A percentile compares a stretch with the other conserved stretches of the same genome.
Conservation (phyloP, 2,797 vertebrate species). For the Micrastur ruficollis region DNA sequence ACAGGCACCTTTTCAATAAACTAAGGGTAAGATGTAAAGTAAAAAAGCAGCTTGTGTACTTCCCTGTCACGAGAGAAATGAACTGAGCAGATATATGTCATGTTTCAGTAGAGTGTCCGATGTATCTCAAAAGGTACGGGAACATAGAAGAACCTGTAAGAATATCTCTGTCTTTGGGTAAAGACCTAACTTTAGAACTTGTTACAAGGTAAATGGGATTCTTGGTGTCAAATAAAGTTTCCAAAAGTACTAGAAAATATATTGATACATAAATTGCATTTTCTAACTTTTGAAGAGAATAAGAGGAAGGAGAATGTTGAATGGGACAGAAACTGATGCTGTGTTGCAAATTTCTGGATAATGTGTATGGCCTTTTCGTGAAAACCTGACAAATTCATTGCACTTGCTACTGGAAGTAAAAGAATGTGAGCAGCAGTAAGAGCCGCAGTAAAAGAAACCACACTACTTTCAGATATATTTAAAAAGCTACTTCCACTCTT, state of each 20-base stretch:
- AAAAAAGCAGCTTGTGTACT: neutral
- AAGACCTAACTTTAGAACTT: neutral
- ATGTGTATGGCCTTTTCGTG: neutral
- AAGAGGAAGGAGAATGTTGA: neutral
- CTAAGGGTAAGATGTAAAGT: neutral
- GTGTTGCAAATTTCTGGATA: neutral
- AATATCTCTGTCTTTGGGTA: neutral
- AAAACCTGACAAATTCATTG: neutral
- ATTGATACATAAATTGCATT: neutral
- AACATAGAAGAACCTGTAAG: neutral
- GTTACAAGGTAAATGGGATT: neutral
- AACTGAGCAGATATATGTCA: neutral
- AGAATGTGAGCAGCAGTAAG: neutral
- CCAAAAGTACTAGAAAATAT: neutral
- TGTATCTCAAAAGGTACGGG: neutral
- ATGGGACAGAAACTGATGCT: neutral
- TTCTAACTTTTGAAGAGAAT: neutral
- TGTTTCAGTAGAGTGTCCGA: neutral
- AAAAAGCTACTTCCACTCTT: neutral
- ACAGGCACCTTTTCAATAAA: neutral
- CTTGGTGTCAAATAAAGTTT: neutral
- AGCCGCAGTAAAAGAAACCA: neutral
- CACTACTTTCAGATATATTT: neutral
- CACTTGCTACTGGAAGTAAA: neutral
- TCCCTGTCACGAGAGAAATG: neutral